Evolutionary conservation across 2,888 invertebrate genomes (phyloP).

Genomic region (Heteropelma amictum): DNA sequence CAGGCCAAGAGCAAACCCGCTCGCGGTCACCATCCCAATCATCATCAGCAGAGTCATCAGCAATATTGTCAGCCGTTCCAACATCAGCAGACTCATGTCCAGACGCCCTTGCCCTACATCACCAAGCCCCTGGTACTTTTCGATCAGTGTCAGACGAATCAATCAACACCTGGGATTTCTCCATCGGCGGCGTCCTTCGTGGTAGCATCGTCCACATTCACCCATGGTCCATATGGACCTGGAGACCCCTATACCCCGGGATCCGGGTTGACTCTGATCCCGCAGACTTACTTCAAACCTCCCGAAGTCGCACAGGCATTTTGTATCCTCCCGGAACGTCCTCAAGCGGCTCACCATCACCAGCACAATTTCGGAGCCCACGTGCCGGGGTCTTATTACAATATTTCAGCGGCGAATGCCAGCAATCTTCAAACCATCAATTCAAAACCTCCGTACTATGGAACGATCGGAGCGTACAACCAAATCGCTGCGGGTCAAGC

Average conservation of each 20-base stretch:
- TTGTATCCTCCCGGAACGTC: slow-evolving; percentile 67
- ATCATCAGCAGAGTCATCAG: slow-evolving; percentile 57
- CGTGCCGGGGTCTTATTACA: slow-evolving; percentile 65
- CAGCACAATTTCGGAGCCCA: slow-evolving; percentile 54
- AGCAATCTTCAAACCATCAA: slow-evolving; percentile 66
- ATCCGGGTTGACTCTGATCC: slow-evolving; percentile 63
- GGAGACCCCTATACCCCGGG: slow-evolving; percentile 66
- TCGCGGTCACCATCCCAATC: slow-evolving; percentile 63
- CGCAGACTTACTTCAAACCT: slow-evolving; percentile 69
- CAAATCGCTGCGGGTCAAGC: slow-evolving; percentile 53
- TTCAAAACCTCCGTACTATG: slow-evolving; percentile 62
- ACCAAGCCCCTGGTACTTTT: slow-evolving; percentile 67
- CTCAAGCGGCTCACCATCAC: slow-evolving; percentile 55
- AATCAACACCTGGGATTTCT: slow-evolving; percentile 49
- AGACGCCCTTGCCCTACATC: slow-evolving; percentile 60
- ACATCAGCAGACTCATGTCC: slow-evolving; percentile 40
- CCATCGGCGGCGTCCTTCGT: slow-evolving; percentile 63
- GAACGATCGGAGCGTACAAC: slow-evolving; percentile 56
- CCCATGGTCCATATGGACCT: slow-evolving; percentile 62
- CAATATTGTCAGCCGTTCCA: slow-evolving; percentile 57
- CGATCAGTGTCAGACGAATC: slow-evolving; percentile 63
- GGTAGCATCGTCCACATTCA: slow-evolving; percentile 66
- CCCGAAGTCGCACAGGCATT: slow-evolving; percentile 65
- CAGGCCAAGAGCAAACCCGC: slow-evolving; percentile 65
- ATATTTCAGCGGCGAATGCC: slow-evolving; percentile 62